A percentile compares a stretch with the other conserved stretches of the same genome.
phyloP scores from a whole-genome alignment of 64 coral and sea anemone species.

The Montipora efflorescens region DNA sequence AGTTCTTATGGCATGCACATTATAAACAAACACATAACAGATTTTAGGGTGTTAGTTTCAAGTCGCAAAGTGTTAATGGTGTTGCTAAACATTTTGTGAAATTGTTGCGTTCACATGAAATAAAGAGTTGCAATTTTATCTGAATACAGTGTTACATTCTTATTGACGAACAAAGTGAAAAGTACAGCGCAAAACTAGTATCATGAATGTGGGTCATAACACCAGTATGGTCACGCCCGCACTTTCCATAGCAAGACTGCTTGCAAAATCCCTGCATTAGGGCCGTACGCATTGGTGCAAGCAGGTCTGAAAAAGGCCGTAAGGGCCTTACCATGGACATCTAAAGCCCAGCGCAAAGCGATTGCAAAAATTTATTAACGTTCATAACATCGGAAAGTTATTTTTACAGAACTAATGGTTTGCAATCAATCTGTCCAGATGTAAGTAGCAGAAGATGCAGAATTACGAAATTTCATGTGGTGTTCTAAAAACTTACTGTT shows the following conservation, averaged over 20 bases:
- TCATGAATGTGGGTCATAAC: not conserved
- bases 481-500: conserved; percentile 6
- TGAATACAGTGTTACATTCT: no score
- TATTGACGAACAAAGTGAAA: no score
- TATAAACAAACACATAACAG: no score
- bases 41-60: no score
- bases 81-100: no score
- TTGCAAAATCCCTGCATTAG: no score
- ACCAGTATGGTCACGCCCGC: not conserved
- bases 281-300: not conserved
- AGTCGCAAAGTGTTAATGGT: no score
- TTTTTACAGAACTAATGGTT: conserved; percentile 2
- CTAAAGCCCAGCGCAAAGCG: not conserved
- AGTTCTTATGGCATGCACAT: no score
- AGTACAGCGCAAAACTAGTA: not conserved
- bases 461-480: not conserved
- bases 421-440: not conserved
- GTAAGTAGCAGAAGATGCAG: not conserved
- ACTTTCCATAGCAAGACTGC: not conserved
- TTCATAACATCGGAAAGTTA: not conserved
- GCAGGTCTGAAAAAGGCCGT: not conserved
- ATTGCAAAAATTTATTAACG: not conserved
- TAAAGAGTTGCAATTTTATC: no score
- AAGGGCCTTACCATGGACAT: not conserved
- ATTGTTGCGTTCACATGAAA: no score